Percentiles rank a stretch among this genome's conserved stretches.
phyloP scores from a whole-genome alignment of 2,113 vertebrate genomes.

The Mohoua ochrocephala region DNA sequence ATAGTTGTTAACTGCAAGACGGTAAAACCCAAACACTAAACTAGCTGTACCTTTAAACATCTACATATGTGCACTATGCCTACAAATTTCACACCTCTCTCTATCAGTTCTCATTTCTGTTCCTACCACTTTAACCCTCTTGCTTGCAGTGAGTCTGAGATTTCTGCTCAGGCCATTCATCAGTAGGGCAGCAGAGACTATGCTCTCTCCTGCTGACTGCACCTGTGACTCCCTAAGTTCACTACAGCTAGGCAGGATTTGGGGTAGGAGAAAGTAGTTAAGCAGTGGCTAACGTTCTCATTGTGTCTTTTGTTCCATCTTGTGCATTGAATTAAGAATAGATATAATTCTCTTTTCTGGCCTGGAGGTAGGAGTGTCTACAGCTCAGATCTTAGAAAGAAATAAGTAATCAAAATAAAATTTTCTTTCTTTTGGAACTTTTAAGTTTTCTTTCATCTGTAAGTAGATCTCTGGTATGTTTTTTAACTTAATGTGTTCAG shows the following conservation, averaged over 20 bases:
- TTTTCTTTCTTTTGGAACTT: neutral
- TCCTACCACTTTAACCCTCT: neutral
- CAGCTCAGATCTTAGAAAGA: neutral
- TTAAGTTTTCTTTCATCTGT: neutral
- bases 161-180: neutral
- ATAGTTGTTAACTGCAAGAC: neutral
- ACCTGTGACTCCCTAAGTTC: neutral
- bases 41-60: neutral
- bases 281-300: neutral
- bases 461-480: neutral
- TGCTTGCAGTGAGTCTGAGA: neutral
- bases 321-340: neutral
- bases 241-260: neutral
- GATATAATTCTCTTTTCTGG: neutral
- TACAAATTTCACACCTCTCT: neutral
- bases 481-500: neutral
- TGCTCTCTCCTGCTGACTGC: neutral
- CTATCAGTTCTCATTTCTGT: neutral
- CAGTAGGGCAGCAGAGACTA: neutral
- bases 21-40: neutral
- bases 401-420: neutral
- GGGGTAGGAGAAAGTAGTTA: neutral
- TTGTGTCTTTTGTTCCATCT: neutral
- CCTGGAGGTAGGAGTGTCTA: neutral
- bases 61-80: accelerated